Evolutionary conservation across 2,797 vertebrate species (phyloP), one percentile per base, ranked within the genome.

Genomic region (Zalophus californianus): DNA sequence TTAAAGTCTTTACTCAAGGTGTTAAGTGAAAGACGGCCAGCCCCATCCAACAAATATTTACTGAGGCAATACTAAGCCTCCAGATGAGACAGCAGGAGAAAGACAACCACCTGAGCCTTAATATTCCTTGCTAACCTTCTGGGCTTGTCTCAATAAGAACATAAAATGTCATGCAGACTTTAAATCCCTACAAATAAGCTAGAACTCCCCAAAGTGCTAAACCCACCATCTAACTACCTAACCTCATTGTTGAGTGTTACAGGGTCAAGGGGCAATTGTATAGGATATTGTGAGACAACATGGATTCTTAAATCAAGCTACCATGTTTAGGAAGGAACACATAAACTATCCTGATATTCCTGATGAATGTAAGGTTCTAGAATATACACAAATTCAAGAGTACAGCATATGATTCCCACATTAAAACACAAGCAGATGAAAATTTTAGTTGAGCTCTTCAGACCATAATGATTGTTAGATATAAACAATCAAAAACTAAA

Each of bases 401-500:
- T 52, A 38, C 11, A 77, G 27, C 66, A 50, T n/a, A 83, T 23
- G 27, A 95, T 70, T 72, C 62, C n/a, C 8, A 90, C 54, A 25
- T 64, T 66, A 50, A 35, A 86, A 94, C 7, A 72, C 20, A 70
- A 64, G 86, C 9, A 91, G 20, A 82, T 13, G 32, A 88, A 89
- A 85, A 84, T 35, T 72, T 95, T 82, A 78, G 44, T 62, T 48
- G 29, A 78, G 15, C n/a, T 35, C 54, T 91, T 96, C 27, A 90
- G 79, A 75, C 44, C 20, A 44, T 32, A 80, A 54, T 66, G 75
- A 35, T 18, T 54, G 4, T 77, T 68, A 94, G 16, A 87, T 56
- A 90, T 20, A 92, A 68, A 75, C 9, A 75, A 35, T 13, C 48
- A 58, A 88, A 87, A 90, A 85, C 10, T 38, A 64, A 80, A 89